These are phyloP conservation scores for Mormyrops attenuatus DNA, from an alignment of 2,797 vertebrate species.

Conservation along the genomic window DNA sequence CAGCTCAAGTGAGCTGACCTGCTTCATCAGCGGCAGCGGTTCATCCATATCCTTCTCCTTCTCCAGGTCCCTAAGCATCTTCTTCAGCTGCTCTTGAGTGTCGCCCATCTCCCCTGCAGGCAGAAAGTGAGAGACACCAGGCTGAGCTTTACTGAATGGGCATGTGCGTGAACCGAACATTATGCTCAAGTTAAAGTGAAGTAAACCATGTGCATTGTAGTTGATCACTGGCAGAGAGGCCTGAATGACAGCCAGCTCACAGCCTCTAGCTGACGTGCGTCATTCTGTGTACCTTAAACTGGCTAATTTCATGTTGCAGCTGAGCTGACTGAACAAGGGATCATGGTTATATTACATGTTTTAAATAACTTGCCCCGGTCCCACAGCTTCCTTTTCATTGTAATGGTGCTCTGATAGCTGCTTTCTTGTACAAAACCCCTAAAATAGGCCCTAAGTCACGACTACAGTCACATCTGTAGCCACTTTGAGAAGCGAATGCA, in stretches of 20 bases:
- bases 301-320: background rate
- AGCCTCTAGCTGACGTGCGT: background rate
- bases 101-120: conserved; percentile 62
- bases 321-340: background rate
- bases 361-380: background rate
- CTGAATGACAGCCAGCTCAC: background rate
- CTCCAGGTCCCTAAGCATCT: conserved; percentile 89
- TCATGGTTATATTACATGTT: background rate
- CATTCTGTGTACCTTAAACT: background rate
- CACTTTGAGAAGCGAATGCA: background rate
- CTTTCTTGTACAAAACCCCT: background rate
- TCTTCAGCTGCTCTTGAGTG: conserved; percentile 88
- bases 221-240: background rate
- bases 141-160: background rate
- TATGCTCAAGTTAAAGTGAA: background rate
- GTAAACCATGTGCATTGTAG: background rate
- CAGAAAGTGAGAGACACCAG: background rate
- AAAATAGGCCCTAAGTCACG: background rate
- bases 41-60: conserved; percentile 77
- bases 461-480: background rate
- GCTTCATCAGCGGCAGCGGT: conserved; percentile 84
- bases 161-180: background rate
- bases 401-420: background rate
- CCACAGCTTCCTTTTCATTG: background rate
- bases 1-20: conserved; percentile 60